Evolutionary conservation across 2,113 vertebrate genomes (phyloP).

Genomic region (Stegastes partitus): DNA sequence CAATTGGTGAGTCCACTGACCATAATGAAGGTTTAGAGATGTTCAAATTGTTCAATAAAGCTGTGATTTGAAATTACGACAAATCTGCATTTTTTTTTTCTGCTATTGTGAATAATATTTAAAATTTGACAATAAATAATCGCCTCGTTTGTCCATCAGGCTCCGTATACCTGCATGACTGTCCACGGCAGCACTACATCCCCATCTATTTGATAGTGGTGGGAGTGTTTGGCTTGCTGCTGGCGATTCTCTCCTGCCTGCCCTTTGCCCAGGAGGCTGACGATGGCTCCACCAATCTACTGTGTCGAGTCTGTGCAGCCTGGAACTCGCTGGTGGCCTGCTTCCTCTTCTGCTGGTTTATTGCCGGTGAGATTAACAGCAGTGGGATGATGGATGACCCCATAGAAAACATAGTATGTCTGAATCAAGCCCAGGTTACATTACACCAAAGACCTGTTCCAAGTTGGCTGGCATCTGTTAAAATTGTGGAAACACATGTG

Average conservation of each 20-base stretch:
- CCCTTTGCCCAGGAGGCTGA: conserved; percentile 36
- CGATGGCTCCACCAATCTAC: background rate
- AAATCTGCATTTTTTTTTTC: too few species aligned
- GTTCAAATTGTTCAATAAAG: too few species aligned
- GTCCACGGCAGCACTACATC: conserved; percentile 72
- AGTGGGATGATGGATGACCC: too few species aligned
- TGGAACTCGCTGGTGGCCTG: conserved; percentile 60
- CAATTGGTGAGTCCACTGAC: conserved; percentile 69
- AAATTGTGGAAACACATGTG: too few species aligned
- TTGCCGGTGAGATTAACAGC: conserved; percentile 81
- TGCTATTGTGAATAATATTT: too few species aligned
- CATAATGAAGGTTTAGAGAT: too few species aligned
- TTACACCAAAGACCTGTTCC: too few species aligned
- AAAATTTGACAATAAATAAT: too few species aligned
- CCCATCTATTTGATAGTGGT: conserved; percentile 77
- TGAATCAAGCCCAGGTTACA: too few species aligned
- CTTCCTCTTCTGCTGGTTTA: conserved; percentile 82
- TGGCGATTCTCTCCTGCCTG: conserved; percentile 54
- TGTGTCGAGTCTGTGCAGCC: background rate
- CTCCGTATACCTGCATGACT: conserved; percentile 51
- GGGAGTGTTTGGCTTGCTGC: conserved; percentile 58
- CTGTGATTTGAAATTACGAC: too few species aligned
- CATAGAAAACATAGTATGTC: too few species aligned
- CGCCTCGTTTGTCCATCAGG: conserved; percentile 46
- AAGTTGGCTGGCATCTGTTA: too few species aligned